Evolutionary conservation across 1,140 invertebrate species (phyloP), one percentile per base, ranked within the genome.

Genomic region (Arctopsyche grandis): DNA sequence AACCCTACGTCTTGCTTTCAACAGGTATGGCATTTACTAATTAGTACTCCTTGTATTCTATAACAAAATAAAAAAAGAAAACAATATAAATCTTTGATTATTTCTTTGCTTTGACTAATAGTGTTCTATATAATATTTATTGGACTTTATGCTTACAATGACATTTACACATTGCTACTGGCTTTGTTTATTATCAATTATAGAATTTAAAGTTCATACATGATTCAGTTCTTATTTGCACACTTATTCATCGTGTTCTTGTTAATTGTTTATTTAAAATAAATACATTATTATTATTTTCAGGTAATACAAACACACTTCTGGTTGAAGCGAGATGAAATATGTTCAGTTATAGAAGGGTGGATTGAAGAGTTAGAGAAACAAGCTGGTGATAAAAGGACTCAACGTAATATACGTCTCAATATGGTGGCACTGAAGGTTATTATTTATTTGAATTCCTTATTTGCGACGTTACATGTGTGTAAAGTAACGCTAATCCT

Each of bases 1-100:
- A 96, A 96, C 88, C 96, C 97, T 1, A 94, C 95, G 83, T 92
- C 94, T n/a, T 97, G 96, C 88, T 98, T 99, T 85, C 95, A 94
- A 88, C 95, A 97, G 88, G 95, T 96, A 60, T 69, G 24, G 38
- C 44, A 38, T 19, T 56, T 48, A n/a, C 46, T 48, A 24, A 21
- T 10, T 52, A 46, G n/a, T n/a, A n/a, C n/a, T n/a, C n/a, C n/a
- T n/a, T n/a, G n/a, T n/a, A n/a, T n/a, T n/a, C n/a, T n/a, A n/a
- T n/a, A n/a, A n/a, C n/a, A n/a, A n/a, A n/a, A n/a, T n/a, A n/a
- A n/a, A n/a, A n/a, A n/a, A n/a, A n/a, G n/a, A n/a, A n/a, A n/a
- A 24, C 9, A 16, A 24, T 44, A 43, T 21, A 43, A 29, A 3
- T 10, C 10, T 66, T 29, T 5, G 60, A 21, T 60, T 60, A 9